phyloP scores from a whole-genome alignment of 1,140 invertebrate species.

The Acyrthosiphon pisum region DNA sequence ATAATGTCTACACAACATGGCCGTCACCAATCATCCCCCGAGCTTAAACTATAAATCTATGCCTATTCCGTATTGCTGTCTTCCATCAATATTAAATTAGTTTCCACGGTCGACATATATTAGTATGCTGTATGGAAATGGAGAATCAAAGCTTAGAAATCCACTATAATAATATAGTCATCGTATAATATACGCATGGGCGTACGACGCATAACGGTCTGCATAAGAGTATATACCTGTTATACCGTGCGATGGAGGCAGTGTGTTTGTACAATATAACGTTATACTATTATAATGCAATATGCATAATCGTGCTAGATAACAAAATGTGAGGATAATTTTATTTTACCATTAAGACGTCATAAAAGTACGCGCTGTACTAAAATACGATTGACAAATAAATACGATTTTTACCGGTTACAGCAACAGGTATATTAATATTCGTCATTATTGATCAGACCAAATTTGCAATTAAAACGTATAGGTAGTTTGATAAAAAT shows the following conservation, averaged over 20 bases:
- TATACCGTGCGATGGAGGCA: neutral
- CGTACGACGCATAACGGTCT: neutral
- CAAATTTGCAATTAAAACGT: too few relatives aligned
- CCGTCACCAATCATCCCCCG: neutral
- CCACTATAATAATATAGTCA: neutral
- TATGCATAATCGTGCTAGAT: neutral
- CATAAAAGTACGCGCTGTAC: neutral
- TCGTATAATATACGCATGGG: neutral
- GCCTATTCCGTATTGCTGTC: neutral
- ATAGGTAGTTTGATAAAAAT: too few relatives aligned
- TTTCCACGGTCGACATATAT: neutral
- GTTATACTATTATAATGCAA: neutral
- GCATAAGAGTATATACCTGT: neutral
- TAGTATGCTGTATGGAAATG: constrained; percentile 4
- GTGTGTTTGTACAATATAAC: neutral
- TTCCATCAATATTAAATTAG: neutral
- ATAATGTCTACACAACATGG: neutral
- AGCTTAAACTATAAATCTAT: neutral
- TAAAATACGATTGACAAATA: neutral
- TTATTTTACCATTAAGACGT: neutral
- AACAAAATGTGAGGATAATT: constrained; percentile 6
- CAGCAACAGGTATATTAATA: neutral
- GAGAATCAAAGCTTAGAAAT: neutral
- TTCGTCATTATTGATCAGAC: neutral
- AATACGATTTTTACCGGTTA: neutral